A percentile compares a stretch with the other conserved stretches of the same genome.
These are phyloP conservation scores for Altica lythri DNA, from an alignment of 2,888 invertebrate species.

Conservation along the genomic window DNA sequence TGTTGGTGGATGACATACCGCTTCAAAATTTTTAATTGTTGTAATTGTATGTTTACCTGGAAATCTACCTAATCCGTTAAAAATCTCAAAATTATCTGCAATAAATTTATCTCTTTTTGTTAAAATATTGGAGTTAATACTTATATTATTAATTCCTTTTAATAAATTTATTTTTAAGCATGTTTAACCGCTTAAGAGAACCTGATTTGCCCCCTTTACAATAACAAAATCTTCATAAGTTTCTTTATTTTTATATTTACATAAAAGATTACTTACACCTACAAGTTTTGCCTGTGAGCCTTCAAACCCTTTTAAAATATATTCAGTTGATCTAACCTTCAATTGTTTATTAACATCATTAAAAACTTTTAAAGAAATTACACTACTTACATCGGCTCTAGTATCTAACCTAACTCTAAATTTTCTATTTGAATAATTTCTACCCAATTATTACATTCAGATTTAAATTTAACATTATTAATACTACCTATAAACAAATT, in stretches of 20 bases:
- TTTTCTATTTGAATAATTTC: constrained; percentile 18
- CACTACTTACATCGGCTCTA: constrained; percentile 32
- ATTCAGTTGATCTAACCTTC: constrained; percentile 26
- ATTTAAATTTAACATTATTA: background rate
- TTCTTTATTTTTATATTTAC: constrained; percentile 18
- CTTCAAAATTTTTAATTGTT: constrained; percentile 11
- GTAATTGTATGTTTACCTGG: constrained; percentile 12
- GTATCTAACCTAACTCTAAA: constrained; percentile 28
- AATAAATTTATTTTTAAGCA: constrained; percentile 28
- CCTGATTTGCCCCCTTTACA: constrained; percentile 28
- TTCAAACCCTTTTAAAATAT: constrained; percentile 33
- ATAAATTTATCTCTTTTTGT: constrained; percentile 21
- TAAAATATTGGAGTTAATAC: background rate
- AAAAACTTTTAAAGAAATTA: constrained; percentile 26
- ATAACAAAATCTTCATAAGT: constrained; percentile 34
- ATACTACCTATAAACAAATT: constrained; percentile 14
- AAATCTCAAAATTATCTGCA: constrained; percentile 17
- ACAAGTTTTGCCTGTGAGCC: constrained; percentile 26
- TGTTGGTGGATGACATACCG: constrained; percentile 8
- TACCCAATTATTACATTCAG: background rate
- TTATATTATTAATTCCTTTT: constrained; percentile 27
- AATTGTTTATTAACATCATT: constrained; percentile 26
- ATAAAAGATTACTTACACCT: constrained; percentile 28
- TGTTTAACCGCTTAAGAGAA: constrained; percentile 25
- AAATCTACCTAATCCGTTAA: constrained; percentile 15